Conservation (phyloP, 2,113 vertebrate species). For the Gracilinanus agilis region DNA sequence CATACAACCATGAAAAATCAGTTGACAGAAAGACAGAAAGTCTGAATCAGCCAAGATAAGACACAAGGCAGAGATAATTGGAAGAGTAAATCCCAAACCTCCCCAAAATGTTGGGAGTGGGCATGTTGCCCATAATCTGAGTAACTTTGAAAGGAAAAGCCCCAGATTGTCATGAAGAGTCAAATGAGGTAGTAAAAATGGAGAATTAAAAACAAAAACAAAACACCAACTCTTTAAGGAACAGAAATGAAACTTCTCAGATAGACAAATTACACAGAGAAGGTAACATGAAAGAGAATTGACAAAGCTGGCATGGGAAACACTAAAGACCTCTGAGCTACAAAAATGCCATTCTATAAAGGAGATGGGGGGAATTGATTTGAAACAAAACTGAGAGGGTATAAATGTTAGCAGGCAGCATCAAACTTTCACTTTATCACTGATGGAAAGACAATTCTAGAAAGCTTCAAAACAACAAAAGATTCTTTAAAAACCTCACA, state of each 20-base stretch:
- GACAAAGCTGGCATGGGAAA: constrained; percentile 34
- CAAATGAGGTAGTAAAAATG: constrained; percentile 27
- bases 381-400: constrained; percentile 40
- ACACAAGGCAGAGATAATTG: constrained; percentile 14
- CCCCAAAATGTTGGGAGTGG: not conserved
- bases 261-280: constrained; percentile 55
- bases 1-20: constrained; percentile 25
- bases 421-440: constrained; percentile 7
- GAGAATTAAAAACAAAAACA: constrained; percentile 57
- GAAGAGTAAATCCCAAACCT: not conserved
- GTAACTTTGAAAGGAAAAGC: not conserved
- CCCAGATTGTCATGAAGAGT: constrained; percentile 52
- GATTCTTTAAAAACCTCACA: constrained; percentile 54
- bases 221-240: constrained; percentile 42
- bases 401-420: constrained; percentile 30
- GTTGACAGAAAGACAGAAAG: constrained; percentile 41
- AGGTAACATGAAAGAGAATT: constrained; percentile 6
- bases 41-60: constrained; percentile 21
- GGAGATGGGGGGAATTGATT: not conserved
- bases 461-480: constrained; percentile 39
- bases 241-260: constrained; percentile 58
- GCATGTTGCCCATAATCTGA: constrained; percentile 55
- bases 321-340: constrained; percentile 30
- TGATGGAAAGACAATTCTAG: constrained; percentile 45
- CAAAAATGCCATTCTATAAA: not conserved